These are phyloP conservation scores for Helicorthomorpha holstii DNA, from an alignment of 1,140 invertebrate genomes.

Conservation along the genomic window DNA sequence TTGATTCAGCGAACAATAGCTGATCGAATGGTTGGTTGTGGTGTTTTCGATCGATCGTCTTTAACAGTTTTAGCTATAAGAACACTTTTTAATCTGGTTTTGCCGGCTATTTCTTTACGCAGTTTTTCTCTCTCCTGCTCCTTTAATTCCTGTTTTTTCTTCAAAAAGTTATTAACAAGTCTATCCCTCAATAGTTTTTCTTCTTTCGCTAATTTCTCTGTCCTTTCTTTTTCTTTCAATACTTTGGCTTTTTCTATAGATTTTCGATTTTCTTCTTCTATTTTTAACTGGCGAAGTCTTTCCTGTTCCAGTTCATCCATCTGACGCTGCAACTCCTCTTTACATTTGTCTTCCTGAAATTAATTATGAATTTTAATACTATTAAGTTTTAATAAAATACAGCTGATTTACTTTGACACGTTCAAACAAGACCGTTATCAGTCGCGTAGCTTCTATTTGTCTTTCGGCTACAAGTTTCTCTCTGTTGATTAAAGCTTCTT, in stretches of 20 bases:
- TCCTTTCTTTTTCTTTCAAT: conserved; percentile 2
- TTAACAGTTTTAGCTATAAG: not conserved
- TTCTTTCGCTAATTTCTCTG: conserved; percentile 7
- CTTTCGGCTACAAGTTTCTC: not conserved
- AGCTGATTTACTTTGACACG: not conserved
- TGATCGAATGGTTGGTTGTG: no score
- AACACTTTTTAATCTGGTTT: conserved; percentile 11
- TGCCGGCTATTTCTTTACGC: conserved; percentile 10
- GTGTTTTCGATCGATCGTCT: no score
- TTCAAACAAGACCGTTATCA: conserved; percentile 2
- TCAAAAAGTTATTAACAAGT: conserved; percentile 6
- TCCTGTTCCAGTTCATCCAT: conserved; percentile 21
- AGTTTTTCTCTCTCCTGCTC: conserved; percentile 14
- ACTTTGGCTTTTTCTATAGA: conserved; percentile 3
- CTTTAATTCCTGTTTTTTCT: conserved; percentile 15
- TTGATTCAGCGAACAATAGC: no score
- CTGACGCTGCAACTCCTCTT: conserved; percentile 16
- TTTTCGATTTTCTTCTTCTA: conserved; percentile 2
- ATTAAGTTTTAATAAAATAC: not conserved
- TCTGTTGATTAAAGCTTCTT: not conserved
- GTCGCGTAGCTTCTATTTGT: not conserved
- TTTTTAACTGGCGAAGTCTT: conserved; percentile 10
- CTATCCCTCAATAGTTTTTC: conserved; percentile 3
- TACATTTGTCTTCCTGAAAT: conserved; percentile 6
- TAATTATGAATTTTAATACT: not conserved